A percentile compares a stretch with the other conserved stretches of the same genome.
These are phyloP conservation scores for Oxyruncus cristatus DNA, from an alignment of 2,113 vertebrate genomes.

Conservation along the genomic window DNA sequence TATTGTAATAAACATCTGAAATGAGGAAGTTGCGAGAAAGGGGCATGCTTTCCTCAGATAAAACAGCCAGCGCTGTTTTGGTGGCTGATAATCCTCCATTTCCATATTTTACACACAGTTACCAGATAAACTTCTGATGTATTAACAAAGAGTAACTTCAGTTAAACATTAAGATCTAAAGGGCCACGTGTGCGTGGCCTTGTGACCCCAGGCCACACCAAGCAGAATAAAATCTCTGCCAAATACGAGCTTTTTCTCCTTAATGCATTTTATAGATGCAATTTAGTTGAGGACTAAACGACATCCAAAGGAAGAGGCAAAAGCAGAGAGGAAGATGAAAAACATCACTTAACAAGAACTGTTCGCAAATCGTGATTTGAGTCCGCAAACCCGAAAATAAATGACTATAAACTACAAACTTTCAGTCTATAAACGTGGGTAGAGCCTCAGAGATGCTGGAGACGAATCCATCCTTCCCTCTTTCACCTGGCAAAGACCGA, in stretches of 20 bases:
- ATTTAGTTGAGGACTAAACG: not conserved
- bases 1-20: conserved; percentile 9
- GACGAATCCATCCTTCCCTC: not conserved
- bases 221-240: not conserved
- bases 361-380: not conserved
- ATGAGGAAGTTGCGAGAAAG: conserved; percentile 48
- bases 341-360: not conserved
- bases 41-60: conserved; percentile 20
- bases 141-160: not conserved
- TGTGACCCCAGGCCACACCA: not conserved
- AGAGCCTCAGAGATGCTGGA: not conserved
- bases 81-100: not conserved
- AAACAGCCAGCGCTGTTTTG: not conserved
- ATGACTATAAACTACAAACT: not conserved
- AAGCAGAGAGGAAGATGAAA: not conserved
- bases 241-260: not conserved
- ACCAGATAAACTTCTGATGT: not conserved
- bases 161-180: not conserved
- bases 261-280: not conserved
- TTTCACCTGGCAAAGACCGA: not conserved
- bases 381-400: not conserved
- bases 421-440: not conserved
- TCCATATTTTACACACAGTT: not conserved
- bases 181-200: not conserved
- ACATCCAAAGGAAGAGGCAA: not conserved